phyloP scores from a whole-genome alignment of 1,140 invertebrate species.

The Drosophila suzukii region DNA sequence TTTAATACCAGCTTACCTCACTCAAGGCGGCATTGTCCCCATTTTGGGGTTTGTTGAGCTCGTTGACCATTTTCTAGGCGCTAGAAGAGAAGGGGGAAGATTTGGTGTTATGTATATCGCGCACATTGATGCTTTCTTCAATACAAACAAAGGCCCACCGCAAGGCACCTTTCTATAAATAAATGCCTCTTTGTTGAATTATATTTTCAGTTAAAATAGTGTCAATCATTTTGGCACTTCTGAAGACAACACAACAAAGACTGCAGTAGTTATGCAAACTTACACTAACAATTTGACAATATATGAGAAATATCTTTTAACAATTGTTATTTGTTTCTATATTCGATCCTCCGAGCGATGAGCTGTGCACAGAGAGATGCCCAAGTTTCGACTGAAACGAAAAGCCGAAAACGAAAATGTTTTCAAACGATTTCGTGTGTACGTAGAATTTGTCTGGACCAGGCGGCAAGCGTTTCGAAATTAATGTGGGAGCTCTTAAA shows the following conservation, averaged over 20 bases:
- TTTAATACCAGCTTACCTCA: slow-evolving; percentile 40
- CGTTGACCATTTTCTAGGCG: slow-evolving; percentile 69
- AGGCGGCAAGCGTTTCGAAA: slow-evolving; percentile 58
- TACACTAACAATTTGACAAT: slow-evolving; percentile 37
- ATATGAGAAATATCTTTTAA: slow-evolving; percentile 7
- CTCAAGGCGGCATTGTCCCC: slow-evolving; percentile 68
- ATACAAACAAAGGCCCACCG: slow-evolving; percentile 49
- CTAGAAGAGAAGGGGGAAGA: slow-evolving; percentile 20
- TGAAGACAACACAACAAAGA: slow-evolving; percentile 9
- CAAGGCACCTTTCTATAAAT: slow-evolving; percentile 62
- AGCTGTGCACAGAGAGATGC: slow-evolving; percentile 49
- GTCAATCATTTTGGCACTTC: slow-evolving; percentile 66
- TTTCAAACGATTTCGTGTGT: slow-evolving; percentile 65
- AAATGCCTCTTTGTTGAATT: slow-evolving; percentile 45
- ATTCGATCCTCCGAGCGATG: slow-evolving; percentile 11
- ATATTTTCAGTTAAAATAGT: slow-evolving; percentile 49
- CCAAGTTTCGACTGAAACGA: slow-evolving; percentile 62
- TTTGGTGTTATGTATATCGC: slow-evolving; percentile 20
- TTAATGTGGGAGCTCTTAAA: slow-evolving; percentile 13
- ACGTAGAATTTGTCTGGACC: slow-evolving; percentile 19
- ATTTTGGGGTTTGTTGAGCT: slow-evolving; percentile 67
- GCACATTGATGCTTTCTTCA: slow-evolving; percentile 31
- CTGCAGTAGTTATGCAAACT: slow-evolving; percentile 64
- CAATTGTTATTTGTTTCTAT: neutral
- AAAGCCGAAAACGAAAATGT: slow-evolving; percentile 64